Base-by-base conservation (phyloP, 2,888 invertebrate species). In the Tetranychus truncatus region DNA sequence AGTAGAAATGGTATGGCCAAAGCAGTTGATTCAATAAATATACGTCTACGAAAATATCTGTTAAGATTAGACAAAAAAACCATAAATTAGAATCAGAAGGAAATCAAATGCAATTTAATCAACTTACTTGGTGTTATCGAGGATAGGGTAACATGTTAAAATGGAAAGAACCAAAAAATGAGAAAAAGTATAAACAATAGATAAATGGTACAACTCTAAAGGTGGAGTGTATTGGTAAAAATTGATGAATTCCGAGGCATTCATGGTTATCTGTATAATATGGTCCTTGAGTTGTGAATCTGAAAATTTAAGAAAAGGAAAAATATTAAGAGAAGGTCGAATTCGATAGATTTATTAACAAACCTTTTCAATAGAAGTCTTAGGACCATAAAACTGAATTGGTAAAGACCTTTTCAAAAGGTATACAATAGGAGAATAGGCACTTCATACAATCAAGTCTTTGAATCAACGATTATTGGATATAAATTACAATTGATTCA, bases 1-100 rank as follows among this genome's bases (percentile, higher is more conserved):
- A 73, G 20, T 20, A 73, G 20, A 65, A 76, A 73, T 45, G 76
- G 76, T 45, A 55, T 65, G 7, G 66, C 72, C 69, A 76, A 20
- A 1, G n/a, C 55, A 20, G 21, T 46, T 65, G 24, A n/a, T 65
- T 72, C 69, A 44, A 71, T 72, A 34, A 72, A 71, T 74, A 34
- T n/a, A n/a, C 45, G 71, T 21, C 11, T 24, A 11, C 11, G 11
- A 11, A 20, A 24, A 21, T 24, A 69, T 69, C 69, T 69, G 2
- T 20, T 20, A 7, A 1, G 66, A 18, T 18, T 6, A n/a, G 34
- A 69, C 11, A 69, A 34, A 69, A 21, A 20, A 69, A 24, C 0
- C 18, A 9, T 67, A 1, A 18, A 67, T 67, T 21, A n/a, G 20
- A 67, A 21, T 67, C 67, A 6, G 21, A 8, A n/a, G 8, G 6